Base-by-base conservation (phyloP, 2,888 invertebrate species). In the Tetragonula carbonaria region DNA sequence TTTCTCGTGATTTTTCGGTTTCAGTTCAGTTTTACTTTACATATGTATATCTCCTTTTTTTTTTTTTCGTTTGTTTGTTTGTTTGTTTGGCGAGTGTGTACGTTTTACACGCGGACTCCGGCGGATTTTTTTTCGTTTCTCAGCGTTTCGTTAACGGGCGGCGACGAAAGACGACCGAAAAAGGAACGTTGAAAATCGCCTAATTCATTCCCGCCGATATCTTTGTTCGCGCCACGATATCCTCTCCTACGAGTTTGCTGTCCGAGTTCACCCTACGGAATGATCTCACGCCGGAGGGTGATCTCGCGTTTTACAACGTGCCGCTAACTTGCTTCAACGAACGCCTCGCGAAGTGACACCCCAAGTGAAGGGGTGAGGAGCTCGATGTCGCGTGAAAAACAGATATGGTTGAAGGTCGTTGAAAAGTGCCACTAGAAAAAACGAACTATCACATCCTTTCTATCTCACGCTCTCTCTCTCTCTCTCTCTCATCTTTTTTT, bases 351-450 rank as follows among this genome's bases (percentile, higher is more conserved):
- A 86, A 81, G 76, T 73, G 68, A 23, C 80, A 82, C 71, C 68
- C 80, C 57, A 28, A 28, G 1, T 28, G 70, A 74, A 80, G 45
- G 51, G 38, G 38, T 8, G 38, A 66, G 57, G 50, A 74, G 62
- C 50, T 80, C 51, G 67, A 63, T 53, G 63, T 65, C 66, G 70
- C 74, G 74, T 80, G 72, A 55, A 68, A 50, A 71, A 57, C 51
- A 28, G 62, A 18, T 38, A 55, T 55, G 38, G 33, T 68, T 45
- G 45, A 57, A 78, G 53, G 53, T 75, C 63, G 81, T 79, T 23
- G 72, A 67, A 63, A 77, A 74, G 59, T 33, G 79, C 80, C 78
- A 80, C 73, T 68, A 74, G 82, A 82, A 78, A 82, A 80, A 8
- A 82, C 71, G 68, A 66, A 59, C 65, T 74, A 59, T 82, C 53